Evolutionary conservation across 30 jellyfish, hydroid and myxozoan genomes (phyloP).

Genomic region (Cassiopea andromeda): DNA sequence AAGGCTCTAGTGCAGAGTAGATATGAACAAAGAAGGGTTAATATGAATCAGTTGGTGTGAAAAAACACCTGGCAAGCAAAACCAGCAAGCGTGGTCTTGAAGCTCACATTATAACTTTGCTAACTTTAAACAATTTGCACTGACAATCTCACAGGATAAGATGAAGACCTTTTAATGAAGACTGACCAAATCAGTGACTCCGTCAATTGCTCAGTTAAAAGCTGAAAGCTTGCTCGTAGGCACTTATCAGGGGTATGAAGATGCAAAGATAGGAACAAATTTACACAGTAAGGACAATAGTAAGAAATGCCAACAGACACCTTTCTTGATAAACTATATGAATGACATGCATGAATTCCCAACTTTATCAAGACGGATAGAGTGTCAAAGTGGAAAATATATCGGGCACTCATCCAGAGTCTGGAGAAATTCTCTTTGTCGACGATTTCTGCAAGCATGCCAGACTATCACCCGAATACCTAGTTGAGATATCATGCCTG

Average conservation of each 20-base stretch:
- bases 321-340: neutral
- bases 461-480: conserved; percentile 16
- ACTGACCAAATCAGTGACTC: conserved; percentile 5
- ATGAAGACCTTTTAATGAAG: conserved; percentile 17
- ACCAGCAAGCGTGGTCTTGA: conserved; percentile 48
- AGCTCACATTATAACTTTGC: conserved; percentile 61
- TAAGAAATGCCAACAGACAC: neutral
- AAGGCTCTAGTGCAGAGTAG: conserved; percentile 48
- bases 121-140: conserved; percentile 42
- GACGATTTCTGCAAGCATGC: conserved; percentile 9
- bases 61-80: conserved; percentile 32
- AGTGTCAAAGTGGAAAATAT: neutral
- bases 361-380: neutral
- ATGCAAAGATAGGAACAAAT: conserved; percentile 20
- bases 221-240: conserved; percentile 42
- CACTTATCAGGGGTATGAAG: conserved; percentile 44
- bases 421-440: conserved; percentile 4
- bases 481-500: conserved; percentile 18
- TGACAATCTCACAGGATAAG: conserved; percentile 52
- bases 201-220: neutral
- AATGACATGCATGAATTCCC: neutral
- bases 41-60: conserved; percentile 33
- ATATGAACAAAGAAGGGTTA: conserved; percentile 31
- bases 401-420: neutral
- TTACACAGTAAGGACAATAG: neutral